Evolutionary conservation across 2,888 invertebrate genomes (phyloP).

Genomic region (Nephrocerus scutellatus): DNA sequence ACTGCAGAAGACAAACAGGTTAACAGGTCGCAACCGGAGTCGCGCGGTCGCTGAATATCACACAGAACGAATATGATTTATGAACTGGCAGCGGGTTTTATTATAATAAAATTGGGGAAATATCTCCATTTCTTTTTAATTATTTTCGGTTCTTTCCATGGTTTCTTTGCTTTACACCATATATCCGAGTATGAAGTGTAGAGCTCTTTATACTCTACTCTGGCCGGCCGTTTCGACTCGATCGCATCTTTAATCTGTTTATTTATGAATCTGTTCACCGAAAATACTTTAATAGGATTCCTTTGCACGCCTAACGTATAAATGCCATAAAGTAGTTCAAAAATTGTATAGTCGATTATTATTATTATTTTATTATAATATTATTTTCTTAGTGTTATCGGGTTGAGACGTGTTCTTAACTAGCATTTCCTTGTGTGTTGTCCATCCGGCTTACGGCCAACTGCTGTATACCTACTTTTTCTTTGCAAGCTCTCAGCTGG

Average conservation of each 20-base stretch:
- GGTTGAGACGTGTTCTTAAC: too few species aligned
- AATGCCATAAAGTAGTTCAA: constrained; percentile 21
- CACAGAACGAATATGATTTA: constrained; percentile 19
- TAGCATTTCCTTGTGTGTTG: constrained; percentile 14
- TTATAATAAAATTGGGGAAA: constrained; percentile 23
- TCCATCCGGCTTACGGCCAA: constrained; percentile 13
- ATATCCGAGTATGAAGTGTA: background rate
- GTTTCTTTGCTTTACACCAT: constrained; percentile 1
- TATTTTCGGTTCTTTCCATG: constrained; percentile 23
- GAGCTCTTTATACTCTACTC: constrained; percentile 7
- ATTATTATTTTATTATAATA: too few species aligned
- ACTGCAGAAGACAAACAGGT: too few species aligned
- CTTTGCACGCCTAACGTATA: constrained; percentile 3
- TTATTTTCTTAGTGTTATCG: too few species aligned
- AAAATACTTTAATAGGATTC: constrained; percentile 1
- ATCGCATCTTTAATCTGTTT: constrained; percentile 16
- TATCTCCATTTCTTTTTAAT: constrained; percentile 27
- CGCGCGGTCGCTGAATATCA: background rate
- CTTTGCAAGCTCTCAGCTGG: constrained; percentile 24
- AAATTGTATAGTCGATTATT: too few species aligned
- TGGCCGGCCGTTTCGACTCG: constrained; percentile 10
- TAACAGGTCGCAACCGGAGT: background rate
- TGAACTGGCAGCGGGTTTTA: constrained; percentile 24
- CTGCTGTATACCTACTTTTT: background rate
- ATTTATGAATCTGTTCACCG: constrained; percentile 15